Conservation (phyloP, 1,140 invertebrate species). For the Melitaea cinxia region DNA sequence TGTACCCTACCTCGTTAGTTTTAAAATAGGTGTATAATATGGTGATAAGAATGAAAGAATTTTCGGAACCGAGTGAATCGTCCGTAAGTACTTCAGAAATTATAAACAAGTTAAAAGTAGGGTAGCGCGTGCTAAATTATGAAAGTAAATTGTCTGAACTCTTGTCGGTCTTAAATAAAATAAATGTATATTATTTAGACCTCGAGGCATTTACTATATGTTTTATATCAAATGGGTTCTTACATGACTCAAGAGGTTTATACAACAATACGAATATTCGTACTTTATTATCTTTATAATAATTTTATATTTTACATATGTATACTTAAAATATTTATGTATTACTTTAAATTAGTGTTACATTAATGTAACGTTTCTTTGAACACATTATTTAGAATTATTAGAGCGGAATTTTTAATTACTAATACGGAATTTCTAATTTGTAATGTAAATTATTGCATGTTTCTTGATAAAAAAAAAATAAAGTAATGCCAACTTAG, state of each 20-base stretch:
- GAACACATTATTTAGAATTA: background rate
- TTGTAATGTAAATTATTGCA: too few species aligned
- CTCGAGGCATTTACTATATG: background rate
- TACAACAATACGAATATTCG: background rate
- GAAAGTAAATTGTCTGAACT: background rate
- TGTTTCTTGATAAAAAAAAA: background rate
- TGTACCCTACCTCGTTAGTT: too few species aligned
- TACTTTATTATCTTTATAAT: background rate
- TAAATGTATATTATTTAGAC: background rate
- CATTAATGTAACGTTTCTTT: too few species aligned
- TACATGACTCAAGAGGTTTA: background rate
- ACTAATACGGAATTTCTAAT: too few species aligned
- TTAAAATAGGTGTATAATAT: too few species aligned
- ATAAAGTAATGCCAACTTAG: background rate
- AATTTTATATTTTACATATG: background rate
- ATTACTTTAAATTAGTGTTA: too few species aligned
- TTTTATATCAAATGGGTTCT: background rate
- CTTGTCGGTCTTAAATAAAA: background rate
- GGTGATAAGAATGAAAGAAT: too few species aligned
- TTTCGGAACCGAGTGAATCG: background rate
- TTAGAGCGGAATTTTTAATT: background rate
- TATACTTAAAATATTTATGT: background rate
- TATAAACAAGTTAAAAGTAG: slow-evolving; percentile 5
- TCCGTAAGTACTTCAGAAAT: background rate
- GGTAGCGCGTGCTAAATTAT: background rate